Evolutionary conservation across 92 coral and sea anemone species (phyloP).

Genomic region (Parazoanthus swiftii): DNA sequence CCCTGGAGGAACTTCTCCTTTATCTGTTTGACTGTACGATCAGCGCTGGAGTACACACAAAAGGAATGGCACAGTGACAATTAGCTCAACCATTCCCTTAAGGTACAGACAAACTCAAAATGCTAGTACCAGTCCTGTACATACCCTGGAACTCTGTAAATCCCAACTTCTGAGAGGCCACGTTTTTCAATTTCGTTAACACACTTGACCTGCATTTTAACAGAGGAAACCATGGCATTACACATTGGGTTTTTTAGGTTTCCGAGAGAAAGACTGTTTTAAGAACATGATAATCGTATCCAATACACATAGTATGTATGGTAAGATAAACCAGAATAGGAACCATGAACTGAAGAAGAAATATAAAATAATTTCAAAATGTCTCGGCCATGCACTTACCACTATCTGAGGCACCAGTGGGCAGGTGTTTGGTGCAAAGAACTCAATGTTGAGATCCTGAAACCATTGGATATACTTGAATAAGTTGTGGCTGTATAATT

Average conservation of each 20-base stretch:
- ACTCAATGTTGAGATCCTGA: constrained; percentile 91
- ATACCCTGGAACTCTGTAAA: constrained; percentile 97
- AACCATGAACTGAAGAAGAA: neutral
- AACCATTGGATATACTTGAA: neutral
- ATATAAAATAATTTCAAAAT: too few species aligned
- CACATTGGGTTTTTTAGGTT: neutral
- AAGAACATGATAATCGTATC: neutral
- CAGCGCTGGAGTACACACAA: constrained; percentile 60
- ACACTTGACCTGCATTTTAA: constrained; percentile 71
- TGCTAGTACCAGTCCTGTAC: neutral
- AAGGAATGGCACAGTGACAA: neutral
- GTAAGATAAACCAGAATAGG: neutral
- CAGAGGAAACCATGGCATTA: neutral
- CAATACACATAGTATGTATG: neutral
- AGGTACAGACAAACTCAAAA: neutral
- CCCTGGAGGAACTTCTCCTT: constrained; percentile 89
- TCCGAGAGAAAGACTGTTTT: neutral
- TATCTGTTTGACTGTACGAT: constrained; percentile 76
- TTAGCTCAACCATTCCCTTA: neutral
- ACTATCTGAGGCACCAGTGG: constrained; percentile 95
- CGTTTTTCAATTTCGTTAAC: constrained; percentile 88
- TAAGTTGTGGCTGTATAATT: neutral
- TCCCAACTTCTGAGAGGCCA: constrained; percentile 92
- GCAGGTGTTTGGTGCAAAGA: constrained; percentile 84
- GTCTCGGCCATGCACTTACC: constrained; percentile 56